phyloP scores from a whole-genome alignment of 1,140 invertebrate species.

The Drosophila equinoxialis region DNA sequence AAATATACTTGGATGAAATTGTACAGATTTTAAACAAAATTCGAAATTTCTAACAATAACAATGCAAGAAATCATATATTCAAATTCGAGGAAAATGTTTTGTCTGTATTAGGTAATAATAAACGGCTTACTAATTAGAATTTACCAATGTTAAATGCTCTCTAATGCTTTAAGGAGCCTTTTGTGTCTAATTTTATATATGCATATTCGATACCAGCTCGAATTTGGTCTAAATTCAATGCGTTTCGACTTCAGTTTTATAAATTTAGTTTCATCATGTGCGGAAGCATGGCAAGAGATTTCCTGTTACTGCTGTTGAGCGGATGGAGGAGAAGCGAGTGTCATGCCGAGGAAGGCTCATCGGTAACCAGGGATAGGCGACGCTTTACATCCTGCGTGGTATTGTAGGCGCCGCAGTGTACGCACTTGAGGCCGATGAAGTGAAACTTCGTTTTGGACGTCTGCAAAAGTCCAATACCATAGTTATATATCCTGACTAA shows the following conservation, averaged over 20 bases:
- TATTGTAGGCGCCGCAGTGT: slow-evolving; percentile 94
- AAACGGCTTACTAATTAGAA: slow-evolving; percentile 3
- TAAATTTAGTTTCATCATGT: slow-evolving; percentile 61
- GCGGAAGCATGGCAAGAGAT: slow-evolving; percentile 73
- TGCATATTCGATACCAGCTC: slow-evolving; percentile 81
- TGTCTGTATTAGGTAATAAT: not conserved
- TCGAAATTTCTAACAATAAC: too few relatives aligned
- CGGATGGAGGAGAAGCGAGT: slow-evolving; percentile 24
- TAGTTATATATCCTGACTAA: not conserved
- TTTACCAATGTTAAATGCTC: slow-evolving; percentile 19
- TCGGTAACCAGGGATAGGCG: slow-evolving; percentile 74
- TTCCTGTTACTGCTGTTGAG: slow-evolving; percentile 60
- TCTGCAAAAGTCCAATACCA: slow-evolving; percentile 84
- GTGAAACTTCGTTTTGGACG: slow-evolving; percentile 91
- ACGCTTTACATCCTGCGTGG: slow-evolving; percentile 86
- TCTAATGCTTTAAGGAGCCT: slow-evolving; percentile 27
- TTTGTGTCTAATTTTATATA: slow-evolving; percentile 24
- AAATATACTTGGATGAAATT: too few relatives aligned
- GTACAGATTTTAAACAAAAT: too few relatives aligned
- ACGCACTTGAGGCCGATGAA: slow-evolving; percentile 93
- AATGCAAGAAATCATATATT: not conserved
- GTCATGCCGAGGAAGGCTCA: slow-evolving; percentile 78
- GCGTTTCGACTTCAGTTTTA: slow-evolving; percentile 72
- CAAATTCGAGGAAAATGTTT: not conserved
- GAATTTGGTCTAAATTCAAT: slow-evolving; percentile 80